Evolutionary conservation across 2,888 invertebrate genomes (phyloP), one percentile per base, ranked within the genome.

Genomic region (Podotricha telesiphe): DNA sequence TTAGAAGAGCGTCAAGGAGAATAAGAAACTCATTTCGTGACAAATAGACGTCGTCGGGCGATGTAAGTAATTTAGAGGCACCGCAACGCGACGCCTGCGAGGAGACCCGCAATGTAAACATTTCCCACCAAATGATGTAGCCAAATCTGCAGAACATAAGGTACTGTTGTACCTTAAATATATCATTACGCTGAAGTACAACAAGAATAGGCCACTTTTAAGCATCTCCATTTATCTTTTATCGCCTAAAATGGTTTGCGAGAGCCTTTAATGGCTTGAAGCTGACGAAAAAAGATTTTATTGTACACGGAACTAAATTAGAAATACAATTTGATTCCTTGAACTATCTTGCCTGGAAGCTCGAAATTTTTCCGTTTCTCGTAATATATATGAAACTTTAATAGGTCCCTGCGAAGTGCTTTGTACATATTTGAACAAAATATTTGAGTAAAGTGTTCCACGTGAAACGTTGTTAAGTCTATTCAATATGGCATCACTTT

Each of bases 11-110:
- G 70, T 70, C 20, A 15, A 19, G 69, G 50, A 62, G 40, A 58
- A 63, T 78, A 75, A 77, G 75, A 77, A 75, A 71, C 75, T 75
- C 75, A 77, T 73, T 76, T 70, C 67, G 73, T 64, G 67, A 70
- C 63, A 75, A 72, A 75, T 73, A 73, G 68, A 72, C 61, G 70
- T 65, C 65, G 48, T 17, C 47, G 28, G 34, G 48, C 67, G 68
- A 68, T 71, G 65, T 42, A 48, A 55, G 42, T 48, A 61, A 68
- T 68, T 68, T 65, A n/a, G 45, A 17, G 53, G 47, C n/a, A n/a
- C n/a, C 40, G 51, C 50, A 19, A 13, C 28, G 45, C 59, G 45
- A 42, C 65, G 47, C 22, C 55, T 47, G 42, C 48, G 58, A 47
- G 7, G 40, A 58, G 48, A 13, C 28, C 2, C 42, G 10, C 37